phyloP scores from a whole-genome alignment of 2,113 vertebrate genomes.

The Taurulus bubalis region DNA sequence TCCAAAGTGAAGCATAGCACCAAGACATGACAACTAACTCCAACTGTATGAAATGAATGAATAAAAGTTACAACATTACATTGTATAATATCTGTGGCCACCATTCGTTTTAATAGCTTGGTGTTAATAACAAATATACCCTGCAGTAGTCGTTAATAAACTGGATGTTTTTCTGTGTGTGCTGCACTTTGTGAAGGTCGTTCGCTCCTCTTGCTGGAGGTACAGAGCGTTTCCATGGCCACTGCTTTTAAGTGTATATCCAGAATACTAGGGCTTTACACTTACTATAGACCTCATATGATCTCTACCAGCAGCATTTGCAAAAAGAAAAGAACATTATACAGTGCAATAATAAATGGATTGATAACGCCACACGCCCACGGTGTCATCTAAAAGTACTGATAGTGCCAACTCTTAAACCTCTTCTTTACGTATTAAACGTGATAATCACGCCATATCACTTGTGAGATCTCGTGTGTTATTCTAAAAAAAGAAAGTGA shows the following conservation, averaged over 20 bases:
- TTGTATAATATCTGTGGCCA: neutral
- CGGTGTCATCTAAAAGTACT: conserved; percentile 5
- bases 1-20: neutral
- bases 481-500: neutral
- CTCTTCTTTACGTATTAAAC: neutral
- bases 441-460: neutral
- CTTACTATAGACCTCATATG: neutral
- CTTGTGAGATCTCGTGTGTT: neutral
- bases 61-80: neutral
- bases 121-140: neutral
- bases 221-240: conserved; percentile 31
- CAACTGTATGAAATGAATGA: neutral
- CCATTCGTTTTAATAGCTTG: neutral
- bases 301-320: neutral
- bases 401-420: neutral
- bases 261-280: neutral
- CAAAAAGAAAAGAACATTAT: neutral
- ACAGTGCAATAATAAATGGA: neutral
- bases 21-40: neutral
- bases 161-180: neutral
- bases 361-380: neutral
- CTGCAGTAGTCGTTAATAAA: neutral
- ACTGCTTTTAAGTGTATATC: conserved; percentile 16
- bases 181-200: neutral
- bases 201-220: neutral